Conservation (phyloP, 1,140 invertebrate species). For the Leguminivora glycinivorella region DNA sequence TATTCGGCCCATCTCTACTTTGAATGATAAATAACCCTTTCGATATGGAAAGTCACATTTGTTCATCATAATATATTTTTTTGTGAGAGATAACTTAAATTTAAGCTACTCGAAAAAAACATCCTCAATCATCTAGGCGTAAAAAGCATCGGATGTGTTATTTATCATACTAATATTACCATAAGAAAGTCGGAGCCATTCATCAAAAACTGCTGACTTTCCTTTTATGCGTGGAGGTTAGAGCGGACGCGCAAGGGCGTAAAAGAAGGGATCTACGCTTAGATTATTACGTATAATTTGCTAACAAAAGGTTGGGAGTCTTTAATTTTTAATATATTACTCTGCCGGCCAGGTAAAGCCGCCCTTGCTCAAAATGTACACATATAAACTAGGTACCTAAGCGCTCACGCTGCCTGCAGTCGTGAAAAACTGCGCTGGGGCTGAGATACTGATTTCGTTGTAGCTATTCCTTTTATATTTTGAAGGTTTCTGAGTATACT, state of each 20-base stretch:
- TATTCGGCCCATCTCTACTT: no score
- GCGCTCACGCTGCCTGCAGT: neutral
- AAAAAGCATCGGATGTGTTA: constrained; percentile 42
- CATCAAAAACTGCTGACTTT: constrained; percentile 48
- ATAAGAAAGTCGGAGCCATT: constrained; percentile 48
- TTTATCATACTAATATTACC: constrained; percentile 51
- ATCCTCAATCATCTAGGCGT: neutral
- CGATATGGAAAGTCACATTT: no score
- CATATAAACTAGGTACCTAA: neutral
- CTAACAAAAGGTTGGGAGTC: constrained; percentile 44
- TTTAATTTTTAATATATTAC: constrained; percentile 46
- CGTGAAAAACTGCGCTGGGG: constrained; percentile 4
- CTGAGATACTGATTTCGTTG: neutral
- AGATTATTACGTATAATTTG: constrained; percentile 46
- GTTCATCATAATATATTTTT: no score
- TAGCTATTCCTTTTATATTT: neutral
- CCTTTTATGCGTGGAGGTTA: constrained; percentile 39
- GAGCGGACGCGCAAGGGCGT: constrained; percentile 32
- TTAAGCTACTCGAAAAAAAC: neutral
- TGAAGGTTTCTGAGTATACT: neutral
- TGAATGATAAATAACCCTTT: no score
- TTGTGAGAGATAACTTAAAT: neutral
- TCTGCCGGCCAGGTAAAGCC: constrained; percentile 28
- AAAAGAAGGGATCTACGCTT: constrained; percentile 35
- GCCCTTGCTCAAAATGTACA: constrained; percentile 34